Conservation (phyloP, 2,888 invertebrate species). For the Tipula unca region DNA sequence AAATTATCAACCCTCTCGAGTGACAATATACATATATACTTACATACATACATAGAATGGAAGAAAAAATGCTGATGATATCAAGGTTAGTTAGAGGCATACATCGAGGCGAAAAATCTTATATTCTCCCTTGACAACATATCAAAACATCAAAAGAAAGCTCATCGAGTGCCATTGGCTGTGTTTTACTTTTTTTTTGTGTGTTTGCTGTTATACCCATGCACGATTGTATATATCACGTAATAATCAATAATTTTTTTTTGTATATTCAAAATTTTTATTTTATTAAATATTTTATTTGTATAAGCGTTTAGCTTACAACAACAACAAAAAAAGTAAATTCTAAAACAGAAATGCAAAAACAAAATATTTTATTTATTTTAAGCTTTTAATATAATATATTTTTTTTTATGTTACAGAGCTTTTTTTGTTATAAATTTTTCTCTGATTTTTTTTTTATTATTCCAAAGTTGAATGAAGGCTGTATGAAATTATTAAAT, state of each 20-base stretch:
- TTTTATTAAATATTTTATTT: neutral
- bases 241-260: neutral
- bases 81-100: neutral
- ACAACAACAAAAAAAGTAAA: neutral
- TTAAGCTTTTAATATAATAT: neutral
- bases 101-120: neutral
- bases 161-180: neutral
- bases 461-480: neutral
- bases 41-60: neutral
- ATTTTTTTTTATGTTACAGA: neutral
- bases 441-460: neutral
- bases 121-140: neutral
- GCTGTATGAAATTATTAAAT: neutral
- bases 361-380: neutral
- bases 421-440: neutral
- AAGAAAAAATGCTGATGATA: neutral
- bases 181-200: neutral
- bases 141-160: neutral
- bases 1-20: neutral
- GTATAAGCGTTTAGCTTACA: neutral
- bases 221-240: too few relatives aligned
- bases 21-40: too few relatives aligned
- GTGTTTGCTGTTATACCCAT: neutral
- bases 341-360: neutral
- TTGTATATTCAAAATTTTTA: neutral